phyloP scores from a whole-genome alignment of 2,113 vertebrate species.

The Procavia capensis region DNA sequence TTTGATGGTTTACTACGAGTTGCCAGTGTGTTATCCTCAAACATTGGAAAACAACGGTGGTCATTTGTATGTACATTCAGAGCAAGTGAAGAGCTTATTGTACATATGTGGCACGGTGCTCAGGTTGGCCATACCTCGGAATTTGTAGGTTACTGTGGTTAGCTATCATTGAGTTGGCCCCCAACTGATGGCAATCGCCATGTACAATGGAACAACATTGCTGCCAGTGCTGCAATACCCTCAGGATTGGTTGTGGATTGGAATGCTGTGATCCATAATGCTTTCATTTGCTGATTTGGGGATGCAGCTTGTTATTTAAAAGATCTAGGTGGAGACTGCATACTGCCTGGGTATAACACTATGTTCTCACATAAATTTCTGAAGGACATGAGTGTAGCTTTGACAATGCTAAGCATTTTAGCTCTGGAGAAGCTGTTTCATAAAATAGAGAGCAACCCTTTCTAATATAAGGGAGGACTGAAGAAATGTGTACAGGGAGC shows the following conservation, averaged over 20 bases:
- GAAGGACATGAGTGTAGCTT: background rate
- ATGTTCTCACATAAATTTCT: background rate
- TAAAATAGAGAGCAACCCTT: background rate
- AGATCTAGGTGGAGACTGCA: background rate
- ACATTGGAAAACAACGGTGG: background rate
- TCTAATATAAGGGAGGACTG: background rate
- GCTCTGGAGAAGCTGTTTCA: background rate
- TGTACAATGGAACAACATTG: background rate
- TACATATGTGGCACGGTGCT: fast-evolving
- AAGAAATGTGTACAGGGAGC: too few species aligned
- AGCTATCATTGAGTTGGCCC: background rate
- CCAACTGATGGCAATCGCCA: background rate
- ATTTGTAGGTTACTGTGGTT: background rate
- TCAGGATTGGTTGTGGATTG: background rate
- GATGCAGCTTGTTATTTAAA: background rate
- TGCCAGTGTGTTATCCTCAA: background rate
- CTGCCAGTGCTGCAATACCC: background rate
- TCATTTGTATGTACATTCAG: fast-evolving
- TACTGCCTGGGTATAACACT: background rate
- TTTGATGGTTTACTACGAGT: background rate
- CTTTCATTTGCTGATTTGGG: background rate
- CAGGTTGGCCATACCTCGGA: fast-evolving
- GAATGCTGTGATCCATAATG: background rate
- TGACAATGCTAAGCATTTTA: background rate
- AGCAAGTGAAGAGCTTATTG: too few species aligned